phyloP scores from a whole-genome alignment of 2,113 vertebrate species.

The Ciconia boyciana region DNA sequence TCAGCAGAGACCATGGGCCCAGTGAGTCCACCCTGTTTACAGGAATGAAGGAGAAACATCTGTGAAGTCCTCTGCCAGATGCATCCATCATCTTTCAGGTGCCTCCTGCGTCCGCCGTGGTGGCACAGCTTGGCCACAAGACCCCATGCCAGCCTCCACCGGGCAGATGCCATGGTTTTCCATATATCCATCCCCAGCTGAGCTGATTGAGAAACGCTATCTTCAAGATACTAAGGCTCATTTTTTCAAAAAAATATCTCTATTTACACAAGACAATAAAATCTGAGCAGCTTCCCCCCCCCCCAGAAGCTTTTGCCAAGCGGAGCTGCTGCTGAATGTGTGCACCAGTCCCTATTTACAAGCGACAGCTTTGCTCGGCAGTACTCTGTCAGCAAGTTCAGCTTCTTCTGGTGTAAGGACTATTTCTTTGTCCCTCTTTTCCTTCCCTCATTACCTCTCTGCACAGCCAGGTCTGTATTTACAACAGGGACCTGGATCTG shows the following conservation, averaged over 20 bases:
- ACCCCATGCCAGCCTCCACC: neutral
- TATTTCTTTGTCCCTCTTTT: neutral
- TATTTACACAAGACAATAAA: constrained; percentile 58
- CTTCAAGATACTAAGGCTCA: constrained; percentile 37
- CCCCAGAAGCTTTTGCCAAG: neutral
- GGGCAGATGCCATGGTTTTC: neutral
- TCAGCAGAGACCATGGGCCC: neutral
- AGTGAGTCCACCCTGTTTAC: neutral
- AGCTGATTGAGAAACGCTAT: constrained; percentile 34
- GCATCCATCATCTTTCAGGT: neutral
- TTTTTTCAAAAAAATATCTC: constrained; percentile 14
- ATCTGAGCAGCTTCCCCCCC: neutral
- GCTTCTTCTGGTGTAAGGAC: neutral
- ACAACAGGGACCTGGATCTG: neutral
- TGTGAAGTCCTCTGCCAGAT: neutral
- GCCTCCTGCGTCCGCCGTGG: accelerated
- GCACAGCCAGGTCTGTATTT: neutral
- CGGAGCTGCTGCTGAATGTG: neutral
- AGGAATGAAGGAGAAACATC: neutral
- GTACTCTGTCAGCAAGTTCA: neutral
- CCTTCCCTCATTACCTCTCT: neutral
- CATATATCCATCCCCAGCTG: neutral
- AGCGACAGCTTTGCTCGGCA: neutral
- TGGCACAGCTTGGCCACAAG: accelerated
- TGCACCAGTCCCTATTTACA: neutral